Percentiles rank a stretch among this genome's conserved stretches.
Evolutionary conservation across 2,113 vertebrate species (phyloP).

Genomic region (Peromyscus californicus): DNA sequence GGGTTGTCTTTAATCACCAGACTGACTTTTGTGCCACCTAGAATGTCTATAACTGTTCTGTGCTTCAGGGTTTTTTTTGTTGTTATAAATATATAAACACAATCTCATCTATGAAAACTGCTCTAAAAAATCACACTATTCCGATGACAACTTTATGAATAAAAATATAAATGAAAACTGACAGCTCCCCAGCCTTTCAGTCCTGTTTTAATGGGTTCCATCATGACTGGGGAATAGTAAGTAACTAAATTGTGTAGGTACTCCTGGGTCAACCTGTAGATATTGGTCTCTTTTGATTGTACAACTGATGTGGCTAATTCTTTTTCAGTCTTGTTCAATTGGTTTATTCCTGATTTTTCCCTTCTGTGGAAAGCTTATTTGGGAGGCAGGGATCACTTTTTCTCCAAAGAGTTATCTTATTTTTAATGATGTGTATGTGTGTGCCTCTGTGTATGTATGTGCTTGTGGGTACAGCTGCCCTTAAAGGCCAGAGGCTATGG

Average conservation of each 20-base stretch:
- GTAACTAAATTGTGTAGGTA: neutral
- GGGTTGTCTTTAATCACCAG: neutral
- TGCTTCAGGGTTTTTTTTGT: conserved; percentile 14
- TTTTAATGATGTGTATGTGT: neutral
- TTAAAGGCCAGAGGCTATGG: neutral
- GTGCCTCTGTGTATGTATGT: neutral
- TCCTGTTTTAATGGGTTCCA: conserved; percentile 5
- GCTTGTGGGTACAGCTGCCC: neutral
- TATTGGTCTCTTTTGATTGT: neutral
- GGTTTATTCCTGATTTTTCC: neutral
- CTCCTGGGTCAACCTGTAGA: neutral
- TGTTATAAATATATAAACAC: conserved; percentile 43
- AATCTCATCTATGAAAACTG: neutral
- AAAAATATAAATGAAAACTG: conserved; percentile 34
- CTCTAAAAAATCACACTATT: neutral
- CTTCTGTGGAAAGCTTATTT: neutral
- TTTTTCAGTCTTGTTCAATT: neutral
- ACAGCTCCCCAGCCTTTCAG: neutral
- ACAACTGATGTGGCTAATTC: conserved; percentile 33
- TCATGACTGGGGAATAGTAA: neutral
- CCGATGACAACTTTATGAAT: neutral
- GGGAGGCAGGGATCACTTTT: neutral
- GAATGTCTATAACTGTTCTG: neutral
- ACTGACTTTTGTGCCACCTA: neutral
- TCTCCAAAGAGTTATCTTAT: neutral